Evolutionary conservation across 2,113 vertebrate genomes (phyloP).

Genomic region (Lasiurus borealis): DNA sequence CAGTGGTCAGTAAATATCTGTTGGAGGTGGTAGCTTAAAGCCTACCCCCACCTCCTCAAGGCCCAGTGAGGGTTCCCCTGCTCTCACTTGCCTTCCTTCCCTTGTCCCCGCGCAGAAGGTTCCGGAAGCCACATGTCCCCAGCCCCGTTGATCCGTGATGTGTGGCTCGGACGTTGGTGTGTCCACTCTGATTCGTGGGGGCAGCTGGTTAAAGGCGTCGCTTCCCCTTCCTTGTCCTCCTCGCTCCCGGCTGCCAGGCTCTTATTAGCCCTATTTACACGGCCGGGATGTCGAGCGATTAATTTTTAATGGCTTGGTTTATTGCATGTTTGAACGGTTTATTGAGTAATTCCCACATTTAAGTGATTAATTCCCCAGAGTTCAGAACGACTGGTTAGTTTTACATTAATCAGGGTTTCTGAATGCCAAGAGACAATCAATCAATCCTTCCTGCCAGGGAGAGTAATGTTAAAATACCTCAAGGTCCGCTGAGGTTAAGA

Average conservation of each 20-base stretch:
- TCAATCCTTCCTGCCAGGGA: conserved; percentile 78
- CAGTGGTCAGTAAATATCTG: background rate
- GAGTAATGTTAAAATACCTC: conserved; percentile 78
- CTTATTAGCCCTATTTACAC: conserved; percentile 85
- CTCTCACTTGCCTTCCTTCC: background rate
- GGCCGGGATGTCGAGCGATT: conserved; percentile 83
- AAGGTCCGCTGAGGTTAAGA: conserved; percentile 79
- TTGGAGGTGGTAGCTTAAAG: too few species aligned
- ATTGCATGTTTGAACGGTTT: conserved; percentile 85
- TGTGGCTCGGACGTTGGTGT: background rate
- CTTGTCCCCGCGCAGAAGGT: background rate
- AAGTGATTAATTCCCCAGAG: conserved; percentile 87
- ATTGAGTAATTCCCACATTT: conserved; percentile 87
- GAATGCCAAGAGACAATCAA: conserved; percentile 81
- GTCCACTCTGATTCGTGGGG: background rate
- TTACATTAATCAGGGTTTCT: conserved; percentile 84
- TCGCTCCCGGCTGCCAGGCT: conserved; percentile 66
- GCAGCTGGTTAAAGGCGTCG: background rate
- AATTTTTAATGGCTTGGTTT: conserved; percentile 87
- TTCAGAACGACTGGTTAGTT: conserved; percentile 79
- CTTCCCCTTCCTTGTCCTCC: background rate
- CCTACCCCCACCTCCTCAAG: background rate
- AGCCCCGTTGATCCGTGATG: rapidly evolving
- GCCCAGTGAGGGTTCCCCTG: rapidly evolving
- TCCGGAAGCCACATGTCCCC: background rate